These are phyloP conservation scores for Chondrosia reniformis DNA, from an alignment of 37 sponge, comb jelly and placozoan genomes.

Conservation along the genomic window DNA sequence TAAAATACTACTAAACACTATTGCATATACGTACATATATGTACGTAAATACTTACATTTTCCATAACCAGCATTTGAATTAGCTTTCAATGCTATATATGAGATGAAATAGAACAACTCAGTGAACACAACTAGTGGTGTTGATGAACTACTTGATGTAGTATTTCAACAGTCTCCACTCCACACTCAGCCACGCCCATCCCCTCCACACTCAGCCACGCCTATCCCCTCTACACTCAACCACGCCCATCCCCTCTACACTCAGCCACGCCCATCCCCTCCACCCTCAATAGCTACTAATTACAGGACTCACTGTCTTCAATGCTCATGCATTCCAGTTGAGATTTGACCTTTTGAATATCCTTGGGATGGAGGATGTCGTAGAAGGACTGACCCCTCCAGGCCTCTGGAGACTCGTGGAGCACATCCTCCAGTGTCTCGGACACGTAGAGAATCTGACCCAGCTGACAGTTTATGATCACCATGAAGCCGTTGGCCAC, in stretches of 20 bases:
- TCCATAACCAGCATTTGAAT: slow-evolving; percentile 2
- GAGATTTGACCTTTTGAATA: slow-evolving; percentile 55
- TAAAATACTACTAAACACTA: too few species aligned
- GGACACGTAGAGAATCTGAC: slow-evolving; percentile 70
- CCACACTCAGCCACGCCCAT: too few species aligned
- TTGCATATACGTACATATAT: not conserved
- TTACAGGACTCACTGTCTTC: slow-evolving; percentile 42
- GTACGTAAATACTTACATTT: not conserved
- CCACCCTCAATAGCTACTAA: too few species aligned
- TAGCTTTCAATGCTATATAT: not conserved
- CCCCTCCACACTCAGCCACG: too few species aligned
- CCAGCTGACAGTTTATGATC: slow-evolving; percentile 75
- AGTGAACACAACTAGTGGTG: too few species aligned
- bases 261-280: too few species aligned
- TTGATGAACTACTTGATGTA: too few species aligned
- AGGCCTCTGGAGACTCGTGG: slow-evolving; percentile 17
- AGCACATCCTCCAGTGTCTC: slow-evolving; percentile 70
- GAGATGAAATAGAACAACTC: not conserved
- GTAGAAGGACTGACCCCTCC: slow-evolving; percentile 60
- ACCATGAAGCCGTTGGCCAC: slow-evolving; percentile 92
- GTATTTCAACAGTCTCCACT: too few species aligned
- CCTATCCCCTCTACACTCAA: too few species aligned
- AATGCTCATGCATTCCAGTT: slow-evolving; percentile 63
- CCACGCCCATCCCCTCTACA: too few species aligned
- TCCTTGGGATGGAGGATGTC: slow-evolving; percentile 80